Percentiles rank a stretch among this genome's conserved stretches.
phyloP scores from a whole-genome alignment of 1,140 invertebrate species.

The Tribolium castaneum region DNA sequence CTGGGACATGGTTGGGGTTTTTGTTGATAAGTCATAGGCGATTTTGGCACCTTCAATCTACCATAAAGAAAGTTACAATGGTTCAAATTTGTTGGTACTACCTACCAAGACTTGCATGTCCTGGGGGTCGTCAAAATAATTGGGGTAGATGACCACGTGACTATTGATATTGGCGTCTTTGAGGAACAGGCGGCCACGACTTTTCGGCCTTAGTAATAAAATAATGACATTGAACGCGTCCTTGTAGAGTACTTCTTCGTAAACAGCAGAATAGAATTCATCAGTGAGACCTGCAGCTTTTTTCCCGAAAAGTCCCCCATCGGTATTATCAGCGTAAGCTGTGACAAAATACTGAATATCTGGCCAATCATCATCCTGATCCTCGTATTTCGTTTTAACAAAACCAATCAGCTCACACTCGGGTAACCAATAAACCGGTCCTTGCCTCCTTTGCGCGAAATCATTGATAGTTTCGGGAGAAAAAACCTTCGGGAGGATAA shows the following conservation, averaged over 20 bases:
- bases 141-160: conserved; percentile 80
- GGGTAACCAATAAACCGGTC: conserved; percentile 75
- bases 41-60: conserved; percentile 80
- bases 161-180: conserved; percentile 76
- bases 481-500: conserved; percentile 71
- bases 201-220: conserved; percentile 79
- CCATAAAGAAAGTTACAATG: neutral
- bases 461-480: conserved; percentile 66
- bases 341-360: conserved; percentile 83
- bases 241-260: conserved; percentile 74
- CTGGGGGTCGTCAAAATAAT: conserved; percentile 77
- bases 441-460: conserved; percentile 69
- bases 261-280: conserved; percentile 74
- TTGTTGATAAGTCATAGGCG: conserved; percentile 68
- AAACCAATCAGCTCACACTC: conserved; percentile 81
- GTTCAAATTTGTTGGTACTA: neutral
- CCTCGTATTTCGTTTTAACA: conserved; percentile 78
- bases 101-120: conserved; percentile 75
- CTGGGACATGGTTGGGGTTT: conserved; percentile 70
- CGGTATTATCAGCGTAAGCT: conserved; percentile 77
- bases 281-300: conserved; percentile 74
- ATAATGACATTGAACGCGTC: conserved; percentile 78
- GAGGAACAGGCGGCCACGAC: conserved; percentile 76
- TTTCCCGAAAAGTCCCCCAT: conserved; percentile 79
- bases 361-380: conserved; percentile 74